Evolutionary conservation across 2,113 vertebrate genomes (phyloP).

Genomic region (Toxostoma redivivum): DNA sequence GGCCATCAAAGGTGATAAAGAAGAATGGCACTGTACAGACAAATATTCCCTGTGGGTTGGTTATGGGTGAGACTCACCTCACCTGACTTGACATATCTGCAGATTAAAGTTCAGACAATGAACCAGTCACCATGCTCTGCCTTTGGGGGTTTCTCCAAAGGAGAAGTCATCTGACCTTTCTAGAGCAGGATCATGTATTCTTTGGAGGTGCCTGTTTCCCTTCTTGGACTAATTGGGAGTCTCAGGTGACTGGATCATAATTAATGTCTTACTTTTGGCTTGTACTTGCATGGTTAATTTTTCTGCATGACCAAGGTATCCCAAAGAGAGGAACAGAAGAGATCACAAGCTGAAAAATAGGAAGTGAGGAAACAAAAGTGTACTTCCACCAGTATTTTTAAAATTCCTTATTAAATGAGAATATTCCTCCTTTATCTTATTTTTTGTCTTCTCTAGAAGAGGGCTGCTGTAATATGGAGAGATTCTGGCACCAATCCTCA

Average conservation of each 20-base stretch:
- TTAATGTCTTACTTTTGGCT: background rate
- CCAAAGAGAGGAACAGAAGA: background rate
- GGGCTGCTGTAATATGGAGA: background rate
- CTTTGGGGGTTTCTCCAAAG: background rate
- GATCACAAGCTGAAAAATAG: background rate
- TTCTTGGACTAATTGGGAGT: background rate
- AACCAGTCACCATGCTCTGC: background rate
- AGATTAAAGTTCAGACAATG: background rate
- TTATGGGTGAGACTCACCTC: background rate
- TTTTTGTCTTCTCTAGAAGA: background rate
- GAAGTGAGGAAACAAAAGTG: background rate
- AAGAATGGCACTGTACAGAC: background rate
- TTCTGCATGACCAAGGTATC: background rate
- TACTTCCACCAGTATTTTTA: background rate
- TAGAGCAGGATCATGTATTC: background rate
- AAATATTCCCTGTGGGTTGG: background rate
- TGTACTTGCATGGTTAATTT: background rate
- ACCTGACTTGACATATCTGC: background rate
- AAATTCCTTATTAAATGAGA: background rate
- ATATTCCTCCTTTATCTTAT: background rate
- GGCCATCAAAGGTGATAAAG: background rate
- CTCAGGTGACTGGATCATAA: constrained; percentile 4
- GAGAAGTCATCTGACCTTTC: background rate
- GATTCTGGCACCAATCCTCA: background rate
- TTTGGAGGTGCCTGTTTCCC: background rate